These are phyloP conservation scores for Cynaeus angustus DNA, from an alignment of 2,888 invertebrate genomes.

Conservation along the genomic window DNA sequence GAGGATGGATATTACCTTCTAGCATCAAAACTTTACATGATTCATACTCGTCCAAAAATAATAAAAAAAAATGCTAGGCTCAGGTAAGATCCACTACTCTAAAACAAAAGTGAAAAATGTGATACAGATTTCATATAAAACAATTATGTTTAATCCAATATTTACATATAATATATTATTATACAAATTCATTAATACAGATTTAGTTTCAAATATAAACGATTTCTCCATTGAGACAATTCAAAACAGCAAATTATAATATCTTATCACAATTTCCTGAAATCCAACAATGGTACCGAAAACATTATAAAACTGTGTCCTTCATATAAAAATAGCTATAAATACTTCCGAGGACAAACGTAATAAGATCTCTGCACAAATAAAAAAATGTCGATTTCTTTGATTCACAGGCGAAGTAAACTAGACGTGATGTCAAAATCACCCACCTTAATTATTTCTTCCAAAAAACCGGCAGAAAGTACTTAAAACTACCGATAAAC, in stretches of 20 bases:
- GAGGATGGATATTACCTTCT: constrained; percentile 64
- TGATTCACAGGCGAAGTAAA: neutral
- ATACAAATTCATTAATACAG: constrained; percentile 66
- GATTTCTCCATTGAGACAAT: constrained; percentile 61
- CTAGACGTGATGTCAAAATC: constrained; percentile 6
- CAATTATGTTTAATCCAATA: constrained; percentile 63
- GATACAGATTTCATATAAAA: constrained; percentile 63
- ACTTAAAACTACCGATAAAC: constrained; percentile 43
- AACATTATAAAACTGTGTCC: constrained; percentile 56
- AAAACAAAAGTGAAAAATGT: constrained; percentile 57
- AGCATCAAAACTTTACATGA: constrained; percentile 52
- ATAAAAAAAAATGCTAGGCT: constrained; percentile 48
- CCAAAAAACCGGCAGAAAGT: constrained; percentile 47
- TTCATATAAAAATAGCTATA: constrained; percentile 62
- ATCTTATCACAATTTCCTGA: constrained; percentile 69
- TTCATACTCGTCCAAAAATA: neutral
- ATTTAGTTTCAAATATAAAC: constrained; percentile 69
- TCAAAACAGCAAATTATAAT: constrained; percentile 60
- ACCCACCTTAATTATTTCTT: constrained; percentile 14
- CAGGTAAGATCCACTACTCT: constrained; percentile 61
- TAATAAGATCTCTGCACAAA: constrained; percentile 57
- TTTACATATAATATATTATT: constrained; percentile 64
- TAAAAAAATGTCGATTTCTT: constrained; percentile 27
- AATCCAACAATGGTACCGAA: constrained; percentile 64
- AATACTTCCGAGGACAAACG: constrained; percentile 54